Conservation (phyloP, 1,140 invertebrate species). For the Potamilus streckersoni region DNA sequence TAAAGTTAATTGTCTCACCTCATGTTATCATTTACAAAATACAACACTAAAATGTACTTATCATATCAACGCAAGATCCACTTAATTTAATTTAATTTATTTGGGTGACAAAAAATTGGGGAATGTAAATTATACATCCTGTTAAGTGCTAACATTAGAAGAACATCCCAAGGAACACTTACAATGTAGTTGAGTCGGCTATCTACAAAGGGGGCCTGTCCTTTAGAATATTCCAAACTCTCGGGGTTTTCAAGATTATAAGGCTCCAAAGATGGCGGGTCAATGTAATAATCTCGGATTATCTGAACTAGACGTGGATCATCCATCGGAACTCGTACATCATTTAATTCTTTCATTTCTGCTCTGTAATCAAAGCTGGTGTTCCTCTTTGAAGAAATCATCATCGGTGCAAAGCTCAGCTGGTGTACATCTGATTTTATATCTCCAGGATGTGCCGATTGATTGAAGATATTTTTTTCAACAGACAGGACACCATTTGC, state of each 20-base stretch:
- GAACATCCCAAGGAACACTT: neutral
- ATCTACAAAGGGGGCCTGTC: conserved; percentile 23
- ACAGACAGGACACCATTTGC: too few relatives aligned
- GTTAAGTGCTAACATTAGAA: too few relatives aligned
- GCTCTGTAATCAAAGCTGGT: conserved; percentile 14
- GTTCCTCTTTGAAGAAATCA: neutral
- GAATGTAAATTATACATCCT: too few relatives aligned
- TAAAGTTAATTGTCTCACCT: too few relatives aligned
- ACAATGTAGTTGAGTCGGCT: neutral
- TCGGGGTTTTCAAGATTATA: conserved; percentile 18
- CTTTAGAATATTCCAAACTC: conserved; percentile 12
- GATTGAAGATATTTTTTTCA: too few relatives aligned
- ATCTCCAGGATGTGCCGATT: neutral
- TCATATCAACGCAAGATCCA: neutral
- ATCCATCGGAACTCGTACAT: conserved; percentile 2
- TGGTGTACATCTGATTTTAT: neutral
- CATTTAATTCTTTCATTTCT: conserved; percentile 8
- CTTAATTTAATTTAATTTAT: too few relatives aligned
- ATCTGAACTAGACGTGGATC: conserved; percentile 17
- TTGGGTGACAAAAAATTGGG: too few relatives aligned
- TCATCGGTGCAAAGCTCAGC: conserved; percentile 1
- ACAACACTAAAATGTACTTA: too few relatives aligned
- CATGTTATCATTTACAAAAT: too few relatives aligned
- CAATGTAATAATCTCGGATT: conserved; percentile 23
- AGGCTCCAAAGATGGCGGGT: conserved; percentile 10